A percentile compares a stretch with the other conserved stretches of the same genome.
Evolutionary conservation across 2,888 invertebrate species (phyloP).

Genomic region (Amiota minor): DNA sequence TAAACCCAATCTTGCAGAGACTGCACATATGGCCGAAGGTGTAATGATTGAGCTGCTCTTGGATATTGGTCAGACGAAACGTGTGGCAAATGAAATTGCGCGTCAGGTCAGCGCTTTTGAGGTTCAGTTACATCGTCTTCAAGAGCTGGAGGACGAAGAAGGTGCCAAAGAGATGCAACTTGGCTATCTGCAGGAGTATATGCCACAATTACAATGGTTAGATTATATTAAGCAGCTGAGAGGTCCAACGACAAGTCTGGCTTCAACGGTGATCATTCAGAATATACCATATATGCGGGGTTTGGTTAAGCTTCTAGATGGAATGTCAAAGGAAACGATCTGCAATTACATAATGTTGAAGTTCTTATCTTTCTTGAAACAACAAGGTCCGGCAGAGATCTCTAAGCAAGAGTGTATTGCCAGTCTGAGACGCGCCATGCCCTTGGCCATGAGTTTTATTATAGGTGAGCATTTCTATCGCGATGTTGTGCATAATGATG

Average conservation of each 20-base stretch:
- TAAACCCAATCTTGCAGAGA: constrained; percentile 61
- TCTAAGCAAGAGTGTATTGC: constrained; percentile 63
- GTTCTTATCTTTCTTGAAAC: constrained; percentile 63
- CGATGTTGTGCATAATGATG: constrained; percentile 51
- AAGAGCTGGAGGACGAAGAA: constrained; percentile 63
- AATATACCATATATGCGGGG: constrained; percentile 65
- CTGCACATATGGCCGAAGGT: constrained; percentile 62
- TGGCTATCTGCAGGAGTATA: constrained; percentile 62
- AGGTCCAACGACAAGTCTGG: constrained; percentile 48
- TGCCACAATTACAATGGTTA: constrained; percentile 67
- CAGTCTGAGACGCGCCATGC: constrained; percentile 67
- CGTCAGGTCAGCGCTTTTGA: constrained; percentile 64
- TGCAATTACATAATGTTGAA: constrained; percentile 70
- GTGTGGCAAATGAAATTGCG: constrained; percentile 64
- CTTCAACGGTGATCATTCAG: constrained; percentile 66
- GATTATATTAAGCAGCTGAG: constrained; percentile 57
- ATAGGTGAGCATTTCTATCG: constrained; percentile 63
- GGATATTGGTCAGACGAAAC: constrained; percentile 65
- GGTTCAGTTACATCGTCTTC: constrained; percentile 59
- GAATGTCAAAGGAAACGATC: constrained; percentile 51
- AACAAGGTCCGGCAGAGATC: constrained; percentile 65
- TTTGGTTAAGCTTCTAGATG: constrained; percentile 56
- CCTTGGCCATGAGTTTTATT: constrained; percentile 64
- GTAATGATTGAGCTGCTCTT: constrained; percentile 63
- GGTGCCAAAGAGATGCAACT: constrained; percentile 68